Conservation (phyloP, 2,113 vertebrate genomes). For the Chunga burmeisteri region DNA sequence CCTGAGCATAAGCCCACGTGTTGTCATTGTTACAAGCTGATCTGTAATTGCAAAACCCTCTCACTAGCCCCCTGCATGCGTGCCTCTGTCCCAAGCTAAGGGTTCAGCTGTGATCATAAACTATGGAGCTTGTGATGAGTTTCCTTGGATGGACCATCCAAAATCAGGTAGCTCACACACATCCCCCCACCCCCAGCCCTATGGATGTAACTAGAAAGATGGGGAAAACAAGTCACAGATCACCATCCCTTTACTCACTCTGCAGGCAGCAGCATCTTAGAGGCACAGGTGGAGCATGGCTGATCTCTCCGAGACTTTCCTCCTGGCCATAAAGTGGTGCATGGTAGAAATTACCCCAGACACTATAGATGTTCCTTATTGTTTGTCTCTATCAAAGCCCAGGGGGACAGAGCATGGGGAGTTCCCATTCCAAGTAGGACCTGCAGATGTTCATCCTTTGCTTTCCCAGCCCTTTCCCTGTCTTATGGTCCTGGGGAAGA, state of each 20-base stretch:
- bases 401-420: background rate
- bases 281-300: no score
- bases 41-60: background rate
- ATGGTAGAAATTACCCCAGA: background rate
- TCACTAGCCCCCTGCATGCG: background rate
- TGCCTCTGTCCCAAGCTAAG: no score
- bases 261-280: background rate
- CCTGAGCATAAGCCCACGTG: background rate
- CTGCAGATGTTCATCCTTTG: background rate
- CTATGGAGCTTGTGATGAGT: background rate
- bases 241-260: background rate
- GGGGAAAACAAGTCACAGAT: background rate
- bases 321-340: background rate
- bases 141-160: background rate
- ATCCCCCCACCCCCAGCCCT: background rate
- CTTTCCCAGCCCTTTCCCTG: background rate
- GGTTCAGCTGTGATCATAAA: background rate
- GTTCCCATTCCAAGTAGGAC: background rate
- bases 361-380: background rate
- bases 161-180: background rate
- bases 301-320: background rate
- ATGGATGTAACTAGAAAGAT: background rate
- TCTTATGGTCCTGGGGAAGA: background rate
- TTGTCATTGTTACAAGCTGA: background rate
- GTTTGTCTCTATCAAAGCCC: background rate